Conservation (phyloP, 2,113 vertebrate genomes). For the Passer domesticus region DNA sequence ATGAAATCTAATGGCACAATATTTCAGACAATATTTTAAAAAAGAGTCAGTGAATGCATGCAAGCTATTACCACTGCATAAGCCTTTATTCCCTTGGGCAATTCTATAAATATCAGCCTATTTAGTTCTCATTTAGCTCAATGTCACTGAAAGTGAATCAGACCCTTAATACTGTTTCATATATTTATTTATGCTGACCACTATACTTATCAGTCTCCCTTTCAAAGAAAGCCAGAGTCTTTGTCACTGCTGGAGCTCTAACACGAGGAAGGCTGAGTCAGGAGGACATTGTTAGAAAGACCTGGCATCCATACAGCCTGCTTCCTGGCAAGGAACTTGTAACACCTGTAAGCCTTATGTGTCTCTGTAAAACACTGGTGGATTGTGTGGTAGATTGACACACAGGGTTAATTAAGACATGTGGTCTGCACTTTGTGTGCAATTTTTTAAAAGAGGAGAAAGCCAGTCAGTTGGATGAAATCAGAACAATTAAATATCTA, state of each 20-base stretch:
- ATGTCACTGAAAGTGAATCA: conserved; percentile 10
- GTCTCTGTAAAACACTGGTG: background rate
- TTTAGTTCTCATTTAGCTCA: conserved; percentile 12
- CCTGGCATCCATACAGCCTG: background rate
- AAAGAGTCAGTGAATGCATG: background rate
- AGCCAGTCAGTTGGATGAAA: background rate
- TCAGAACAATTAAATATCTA: background rate
- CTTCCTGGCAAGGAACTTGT: background rate
- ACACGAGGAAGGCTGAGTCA: background rate
- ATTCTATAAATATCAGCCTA: background rate
- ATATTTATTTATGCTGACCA: conserved; percentile 8
- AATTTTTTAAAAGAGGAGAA: background rate
- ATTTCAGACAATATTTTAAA: background rate
- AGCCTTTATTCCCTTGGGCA: background rate
- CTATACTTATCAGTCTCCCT: background rate
- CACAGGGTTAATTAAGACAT: background rate
- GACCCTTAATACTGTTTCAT: background rate
- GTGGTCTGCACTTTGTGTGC: background rate
- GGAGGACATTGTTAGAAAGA: background rate
- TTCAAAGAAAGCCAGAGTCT: background rate
- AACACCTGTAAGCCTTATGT: background rate
- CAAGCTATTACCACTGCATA: background rate
- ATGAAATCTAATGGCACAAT: background rate
- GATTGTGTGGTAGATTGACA: background rate
- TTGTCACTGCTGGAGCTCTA: background rate